phyloP scores from a whole-genome alignment of 92 coral and sea anemone genomes.

The Siderastrea radians region DNA sequence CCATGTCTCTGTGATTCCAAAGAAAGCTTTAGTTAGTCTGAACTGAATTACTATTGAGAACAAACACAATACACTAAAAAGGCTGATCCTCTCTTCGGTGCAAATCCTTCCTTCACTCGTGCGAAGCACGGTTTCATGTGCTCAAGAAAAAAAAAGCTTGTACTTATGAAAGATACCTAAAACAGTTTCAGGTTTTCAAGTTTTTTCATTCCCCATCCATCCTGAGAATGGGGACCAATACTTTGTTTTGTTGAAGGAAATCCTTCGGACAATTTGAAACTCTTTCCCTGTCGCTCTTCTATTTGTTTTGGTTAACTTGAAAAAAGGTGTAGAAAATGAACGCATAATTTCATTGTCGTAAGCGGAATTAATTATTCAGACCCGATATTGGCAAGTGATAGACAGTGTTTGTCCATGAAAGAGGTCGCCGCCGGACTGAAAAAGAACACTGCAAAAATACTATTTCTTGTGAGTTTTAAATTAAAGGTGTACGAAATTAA shows the following conservation, averaged over 20 bases:
- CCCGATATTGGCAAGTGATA: neutral
- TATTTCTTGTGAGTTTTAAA: neutral
- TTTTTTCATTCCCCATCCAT: neutral
- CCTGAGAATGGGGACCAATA: neutral
- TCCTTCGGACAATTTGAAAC: neutral
- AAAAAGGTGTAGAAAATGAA: neutral
- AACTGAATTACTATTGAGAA: constrained; percentile 30
- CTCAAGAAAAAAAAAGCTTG: neutral
- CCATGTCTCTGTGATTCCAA: constrained; percentile 13
- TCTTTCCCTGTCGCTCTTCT: neutral
- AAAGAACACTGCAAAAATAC: neutral
- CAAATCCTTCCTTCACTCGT: constrained; percentile 25
- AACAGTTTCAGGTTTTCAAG: neutral
- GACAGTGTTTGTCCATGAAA: neutral
- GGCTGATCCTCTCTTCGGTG: constrained; percentile 9
- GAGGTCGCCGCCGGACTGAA: neutral
- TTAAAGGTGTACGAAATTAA: too few relatives aligned
- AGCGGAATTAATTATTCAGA: neutral
- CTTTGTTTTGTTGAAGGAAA: neutral
- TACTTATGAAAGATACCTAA: neutral
- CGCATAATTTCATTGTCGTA: neutral
- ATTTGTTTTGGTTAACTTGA: neutral
- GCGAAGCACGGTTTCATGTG: constrained; percentile 10
- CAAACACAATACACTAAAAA: constrained; percentile 34
- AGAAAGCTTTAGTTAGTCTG: constrained; percentile 34